Evolutionary conservation across 2,797 vertebrate species (phyloP).

Genomic region (Coregonus sp.): DNA sequence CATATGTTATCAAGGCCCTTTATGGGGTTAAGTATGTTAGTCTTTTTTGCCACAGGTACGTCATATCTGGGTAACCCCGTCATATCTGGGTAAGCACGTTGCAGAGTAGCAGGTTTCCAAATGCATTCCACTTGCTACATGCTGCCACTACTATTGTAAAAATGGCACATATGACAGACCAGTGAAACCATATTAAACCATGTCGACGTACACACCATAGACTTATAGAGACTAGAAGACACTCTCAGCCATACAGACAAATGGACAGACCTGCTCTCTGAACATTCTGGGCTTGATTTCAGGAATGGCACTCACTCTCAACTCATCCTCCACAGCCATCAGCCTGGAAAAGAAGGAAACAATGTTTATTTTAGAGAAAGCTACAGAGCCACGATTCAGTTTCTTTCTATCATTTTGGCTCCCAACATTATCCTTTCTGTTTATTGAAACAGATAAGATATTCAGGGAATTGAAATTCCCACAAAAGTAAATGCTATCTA

Average conservation of each 20-base stretch:
- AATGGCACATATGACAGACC: background rate
- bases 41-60: background rate
- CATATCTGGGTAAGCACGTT: background rate
- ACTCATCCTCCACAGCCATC: slow-evolving; percentile 98
- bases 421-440: background rate
- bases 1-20: background rate
- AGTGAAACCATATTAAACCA: slow-evolving; percentile 3
- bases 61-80: background rate
- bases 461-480: background rate
- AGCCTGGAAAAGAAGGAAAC: slow-evolving; percentile 84
- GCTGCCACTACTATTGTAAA: background rate
- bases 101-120: background rate
- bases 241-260: slow-evolving; percentile 41
- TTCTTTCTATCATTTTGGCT: slow-evolving; percentile 56
- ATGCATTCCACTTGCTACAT: background rate
- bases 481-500: background rate
- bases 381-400: slow-evolving; percentile 70
- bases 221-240: slow-evolving; percentile 23
- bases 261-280: slow-evolving; percentile 90
- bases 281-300: slow-evolving; percentile 94
- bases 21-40: background rate
- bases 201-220: slow-evolving; percentile 10
- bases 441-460: background rate
- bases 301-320: slow-evolving; percentile 91
- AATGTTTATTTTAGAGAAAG: slow-evolving; percentile 68